These are phyloP conservation scores for Sylvicapra grimmia DNA, from an alignment of 2,113 vertebrate genomes.

Conservation along the genomic window DNA sequence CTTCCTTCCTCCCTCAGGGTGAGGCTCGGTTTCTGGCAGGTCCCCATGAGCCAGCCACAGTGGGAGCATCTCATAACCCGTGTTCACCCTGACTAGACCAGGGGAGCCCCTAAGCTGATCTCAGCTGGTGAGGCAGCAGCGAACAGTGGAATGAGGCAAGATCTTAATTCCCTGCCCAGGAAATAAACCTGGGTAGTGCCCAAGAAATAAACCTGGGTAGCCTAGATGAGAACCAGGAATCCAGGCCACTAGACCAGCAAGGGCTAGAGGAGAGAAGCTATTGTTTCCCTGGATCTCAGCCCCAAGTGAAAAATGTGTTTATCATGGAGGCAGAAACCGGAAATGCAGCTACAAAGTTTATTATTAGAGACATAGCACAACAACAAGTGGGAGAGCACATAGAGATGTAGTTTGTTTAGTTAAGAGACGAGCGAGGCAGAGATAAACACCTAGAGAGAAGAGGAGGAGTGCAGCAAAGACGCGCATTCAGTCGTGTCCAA, in stretches of 20 bases:
- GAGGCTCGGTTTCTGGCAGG: not conserved
- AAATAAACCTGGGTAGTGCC: not conserved
- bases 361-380: not conserved
- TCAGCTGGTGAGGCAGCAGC: not conserved
- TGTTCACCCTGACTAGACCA: not conserved
- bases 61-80: not conserved
- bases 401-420: not conserved
- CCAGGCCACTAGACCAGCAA: not conserved
- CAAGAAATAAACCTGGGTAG: not conserved
- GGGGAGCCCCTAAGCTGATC: not conserved
- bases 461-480: not conserved
- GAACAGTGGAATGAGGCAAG: not conserved
- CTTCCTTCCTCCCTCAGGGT: not conserved
- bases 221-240: not conserved
- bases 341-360: not conserved
- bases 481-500: fast-evolving
- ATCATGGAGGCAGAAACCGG: not conserved
- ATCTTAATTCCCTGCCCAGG: not conserved
- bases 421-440: not conserved
- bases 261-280: not conserved
- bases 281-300: not conserved
- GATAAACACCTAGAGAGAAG: not conserved
- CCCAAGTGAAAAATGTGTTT: not conserved
- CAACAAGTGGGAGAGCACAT: not conserved
- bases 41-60: not conserved